phyloP scores from a whole-genome alignment of 2,888 invertebrate genomes.

The Epinotia demarniana region DNA sequence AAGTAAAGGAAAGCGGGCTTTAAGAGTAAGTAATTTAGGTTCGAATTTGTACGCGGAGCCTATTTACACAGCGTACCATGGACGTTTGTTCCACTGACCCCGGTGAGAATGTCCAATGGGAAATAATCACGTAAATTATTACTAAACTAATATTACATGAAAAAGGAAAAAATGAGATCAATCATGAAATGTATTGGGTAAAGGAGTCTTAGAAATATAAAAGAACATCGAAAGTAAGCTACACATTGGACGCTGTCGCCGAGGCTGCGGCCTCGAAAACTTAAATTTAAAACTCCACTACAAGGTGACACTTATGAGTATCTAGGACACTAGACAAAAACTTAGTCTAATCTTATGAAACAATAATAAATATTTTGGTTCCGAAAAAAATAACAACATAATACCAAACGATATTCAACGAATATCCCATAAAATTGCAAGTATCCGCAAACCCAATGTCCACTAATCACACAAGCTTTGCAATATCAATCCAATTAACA shows the following conservation, averaged over 20 bases:
- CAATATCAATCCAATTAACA: conserved; percentile 41
- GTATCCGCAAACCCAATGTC: conserved; percentile 69
- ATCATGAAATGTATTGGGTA: conserved; percentile 54
- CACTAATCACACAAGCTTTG: conserved; percentile 82
- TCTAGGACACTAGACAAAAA: conserved; percentile 81
- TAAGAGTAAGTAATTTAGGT: conserved; percentile 78
- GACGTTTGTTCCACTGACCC: conserved; percentile 78
- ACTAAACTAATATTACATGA: conserved; percentile 59
- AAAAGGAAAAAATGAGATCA: conserved; percentile 70
- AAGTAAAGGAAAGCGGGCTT: conserved; percentile 81
- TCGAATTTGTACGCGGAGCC: conserved; percentile 82
- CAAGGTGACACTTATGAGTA: conserved; percentile 80
- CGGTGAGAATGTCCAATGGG: conserved; percentile 62
- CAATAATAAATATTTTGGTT: conserved; percentile 79
- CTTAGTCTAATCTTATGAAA: conserved; percentile 78
- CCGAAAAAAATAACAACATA: conserved; percentile 71
- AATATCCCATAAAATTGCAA: conserved; percentile 69
- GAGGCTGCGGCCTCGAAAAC: conserved; percentile 74
- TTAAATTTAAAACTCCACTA: conserved; percentile 79
- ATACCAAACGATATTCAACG: conserved; percentile 61
- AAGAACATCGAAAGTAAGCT: conserved; percentile 49
- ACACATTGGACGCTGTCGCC: conserved; percentile 63
- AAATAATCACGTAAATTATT: conserved; percentile 48
- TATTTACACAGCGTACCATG: conserved; percentile 84
- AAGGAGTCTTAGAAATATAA: conserved; percentile 48